phyloP scores from a whole-genome alignment of 2,888 invertebrate species.

The Caenorhabditis doughertyi region DNA sequence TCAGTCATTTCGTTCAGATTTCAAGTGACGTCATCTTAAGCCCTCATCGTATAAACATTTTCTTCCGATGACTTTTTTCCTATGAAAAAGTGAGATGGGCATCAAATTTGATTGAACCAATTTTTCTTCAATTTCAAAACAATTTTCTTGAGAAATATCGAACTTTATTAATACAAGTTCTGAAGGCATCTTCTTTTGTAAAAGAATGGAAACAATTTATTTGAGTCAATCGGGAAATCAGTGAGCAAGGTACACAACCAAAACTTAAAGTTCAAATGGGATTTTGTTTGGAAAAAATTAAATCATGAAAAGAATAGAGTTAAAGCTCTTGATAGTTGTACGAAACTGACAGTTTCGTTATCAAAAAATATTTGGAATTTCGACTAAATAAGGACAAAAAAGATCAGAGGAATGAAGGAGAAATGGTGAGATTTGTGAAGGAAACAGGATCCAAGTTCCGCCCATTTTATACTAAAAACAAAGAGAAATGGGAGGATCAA shows the following conservation, averaged over 20 bases:
- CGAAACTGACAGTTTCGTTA: neutral
- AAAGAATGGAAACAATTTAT: neutral
- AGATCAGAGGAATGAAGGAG: conserved; percentile 22
- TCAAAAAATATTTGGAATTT: neutral
- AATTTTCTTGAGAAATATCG: neutral
- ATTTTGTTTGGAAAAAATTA: neutral
- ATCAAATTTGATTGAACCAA: neutral
- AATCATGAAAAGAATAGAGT: conserved; percentile 5
- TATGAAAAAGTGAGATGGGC: too few species aligned
- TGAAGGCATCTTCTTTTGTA: neutral
- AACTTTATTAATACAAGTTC: conserved; percentile 1
- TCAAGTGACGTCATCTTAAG: too few species aligned
- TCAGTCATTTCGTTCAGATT: too few species aligned
- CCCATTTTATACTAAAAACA: neutral
- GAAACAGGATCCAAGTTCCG: conserved; percentile 19
- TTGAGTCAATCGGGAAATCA: neutral
- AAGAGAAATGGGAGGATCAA: neutral
- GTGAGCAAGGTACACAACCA: neutral
- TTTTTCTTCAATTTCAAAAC: too few species aligned
- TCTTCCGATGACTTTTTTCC: too few species aligned
- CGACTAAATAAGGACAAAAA: conserved; percentile 6
- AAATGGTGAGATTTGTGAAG: conserved; percentile 34
- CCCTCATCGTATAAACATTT: too few species aligned
- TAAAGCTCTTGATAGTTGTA: conserved; percentile 38
- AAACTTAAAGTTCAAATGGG: too few species aligned